phyloP scores from a whole-genome alignment of 2,113 vertebrate genomes.

The Poeciliopsis prolifica region DNA sequence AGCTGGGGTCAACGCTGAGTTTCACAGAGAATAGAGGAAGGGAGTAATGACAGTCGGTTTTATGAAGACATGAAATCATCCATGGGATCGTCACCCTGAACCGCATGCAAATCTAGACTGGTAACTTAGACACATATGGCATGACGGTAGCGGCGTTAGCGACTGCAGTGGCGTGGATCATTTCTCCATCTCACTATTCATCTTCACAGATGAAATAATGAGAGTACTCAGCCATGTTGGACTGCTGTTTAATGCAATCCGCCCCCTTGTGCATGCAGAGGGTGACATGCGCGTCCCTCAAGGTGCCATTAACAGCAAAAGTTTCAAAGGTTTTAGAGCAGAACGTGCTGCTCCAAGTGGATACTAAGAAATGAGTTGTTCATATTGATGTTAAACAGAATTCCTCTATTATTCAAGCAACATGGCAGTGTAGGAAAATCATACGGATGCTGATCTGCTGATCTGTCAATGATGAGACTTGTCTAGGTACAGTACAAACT shows the following conservation, averaged over 20 bases:
- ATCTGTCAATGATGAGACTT: no score
- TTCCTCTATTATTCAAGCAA: neutral
- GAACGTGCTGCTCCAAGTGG: neutral
- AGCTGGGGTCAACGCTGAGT: slow-evolving; percentile 11
- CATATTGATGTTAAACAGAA: no score
- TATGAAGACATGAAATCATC: slow-evolving; percentile 38
- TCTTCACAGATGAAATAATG: slow-evolving; percentile 7
- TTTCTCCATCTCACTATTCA: slow-evolving; percentile 26
- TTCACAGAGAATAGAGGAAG: slow-evolving; percentile 23
- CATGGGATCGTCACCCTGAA: neutral
- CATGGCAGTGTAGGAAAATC: neutral
- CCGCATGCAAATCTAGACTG: neutral
- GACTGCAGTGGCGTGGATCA: neutral
- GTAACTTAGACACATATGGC: neutral
- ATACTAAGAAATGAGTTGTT: neutral
- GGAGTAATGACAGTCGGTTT: slow-evolving; percentile 14
- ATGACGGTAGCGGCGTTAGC: neutral
- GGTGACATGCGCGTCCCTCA: neutral
- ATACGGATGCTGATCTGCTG: neutral
- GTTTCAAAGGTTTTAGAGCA: neutral
- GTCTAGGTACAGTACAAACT: no score
- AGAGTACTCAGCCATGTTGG: slow-evolving; percentile 29
- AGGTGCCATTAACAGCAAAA: neutral
- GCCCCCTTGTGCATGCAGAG: neutral
- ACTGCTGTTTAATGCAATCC: neutral